Conservation (phyloP, 2,113 vertebrate species). For the Rhinogobius similis region DNA sequence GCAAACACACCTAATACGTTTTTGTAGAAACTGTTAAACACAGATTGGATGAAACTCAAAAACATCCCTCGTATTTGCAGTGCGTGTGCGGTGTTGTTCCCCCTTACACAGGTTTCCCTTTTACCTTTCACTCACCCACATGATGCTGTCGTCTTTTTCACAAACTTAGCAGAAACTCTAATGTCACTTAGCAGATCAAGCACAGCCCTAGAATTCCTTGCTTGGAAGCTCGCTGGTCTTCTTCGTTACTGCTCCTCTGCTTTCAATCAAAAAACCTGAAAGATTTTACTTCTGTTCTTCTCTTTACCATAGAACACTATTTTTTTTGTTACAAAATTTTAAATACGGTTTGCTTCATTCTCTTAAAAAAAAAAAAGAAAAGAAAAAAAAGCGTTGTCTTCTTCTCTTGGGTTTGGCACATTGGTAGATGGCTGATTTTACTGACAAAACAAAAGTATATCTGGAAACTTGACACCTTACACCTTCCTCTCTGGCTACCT, state of each 20-base stretch:
- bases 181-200: slow-evolving; percentile 9
- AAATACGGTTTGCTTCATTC: not conserved
- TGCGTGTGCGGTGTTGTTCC: not conserved
- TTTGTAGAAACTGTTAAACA: not conserved
- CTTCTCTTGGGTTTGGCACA: not conserved
- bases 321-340: not conserved
- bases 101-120: not conserved
- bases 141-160: slow-evolving; percentile 47
- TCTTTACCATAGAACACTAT: not conserved
- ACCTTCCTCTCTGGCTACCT: slow-evolving; percentile 47
- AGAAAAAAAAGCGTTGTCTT: not conserved
- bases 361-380: slow-evolving; percentile 22
- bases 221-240: slow-evolving; percentile 16
- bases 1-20: not conserved
- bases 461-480: slow-evolving; percentile 58
- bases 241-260: slow-evolving; percentile 4
- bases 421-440: slow-evolving; percentile 31
- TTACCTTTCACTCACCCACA: slow-evolving; percentile 64
- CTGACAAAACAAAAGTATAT: slow-evolving; percentile 44
- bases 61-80: not conserved
- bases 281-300: not conserved
- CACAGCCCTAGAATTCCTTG: slow-evolving; percentile 13
- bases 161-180: slow-evolving; percentile 15
- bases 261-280: slow-evolving; percentile 19
- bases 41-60: not conserved